Percentiles rank a stretch among this genome's conserved stretches.
phyloP scores from a whole-genome alignment of 2,113 vertebrate species.

The Cheirogaleus medius region DNA sequence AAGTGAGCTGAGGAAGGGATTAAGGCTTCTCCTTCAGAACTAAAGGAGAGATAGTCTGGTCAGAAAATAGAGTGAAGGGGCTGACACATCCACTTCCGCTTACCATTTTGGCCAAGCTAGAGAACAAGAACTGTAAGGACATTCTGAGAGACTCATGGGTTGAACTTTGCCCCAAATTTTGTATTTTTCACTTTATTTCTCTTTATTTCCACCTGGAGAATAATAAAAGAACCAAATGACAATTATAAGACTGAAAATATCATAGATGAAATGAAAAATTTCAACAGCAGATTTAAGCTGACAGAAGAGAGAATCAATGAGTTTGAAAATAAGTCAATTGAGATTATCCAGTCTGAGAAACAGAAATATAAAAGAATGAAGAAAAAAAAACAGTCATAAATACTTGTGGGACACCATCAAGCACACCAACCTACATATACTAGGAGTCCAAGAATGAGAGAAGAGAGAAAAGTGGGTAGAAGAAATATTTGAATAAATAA shows the following conservation, averaged over 20 bases:
- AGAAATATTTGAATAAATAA: background rate
- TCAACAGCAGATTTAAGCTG: background rate
- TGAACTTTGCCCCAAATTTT: background rate
- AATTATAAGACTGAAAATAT: background rate
- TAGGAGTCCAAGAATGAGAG: background rate
- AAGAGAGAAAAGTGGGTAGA: background rate
- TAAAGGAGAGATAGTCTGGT: background rate
- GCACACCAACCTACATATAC: background rate
- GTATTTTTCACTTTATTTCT: background rate
- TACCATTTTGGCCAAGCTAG: background rate
- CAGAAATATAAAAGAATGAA: background rate
- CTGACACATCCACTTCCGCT: background rate
- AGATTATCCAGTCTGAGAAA: background rate
- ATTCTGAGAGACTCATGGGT: background rate
- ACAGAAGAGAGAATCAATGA: background rate
- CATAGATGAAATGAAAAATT: background rate
- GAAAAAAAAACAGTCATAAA: background rate
- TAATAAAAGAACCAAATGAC: background rate
- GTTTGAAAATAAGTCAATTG: background rate
- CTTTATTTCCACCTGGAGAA: background rate
- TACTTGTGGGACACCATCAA: background rate
- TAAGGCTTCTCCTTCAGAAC: background rate
- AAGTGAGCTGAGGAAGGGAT: background rate
- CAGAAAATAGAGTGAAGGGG: background rate
- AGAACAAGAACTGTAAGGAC: background rate